Evolutionary conservation across 2,797 vertebrate species (phyloP), one percentile per base, ranked within the genome.

Genomic region (Sylvia borin): DNA sequence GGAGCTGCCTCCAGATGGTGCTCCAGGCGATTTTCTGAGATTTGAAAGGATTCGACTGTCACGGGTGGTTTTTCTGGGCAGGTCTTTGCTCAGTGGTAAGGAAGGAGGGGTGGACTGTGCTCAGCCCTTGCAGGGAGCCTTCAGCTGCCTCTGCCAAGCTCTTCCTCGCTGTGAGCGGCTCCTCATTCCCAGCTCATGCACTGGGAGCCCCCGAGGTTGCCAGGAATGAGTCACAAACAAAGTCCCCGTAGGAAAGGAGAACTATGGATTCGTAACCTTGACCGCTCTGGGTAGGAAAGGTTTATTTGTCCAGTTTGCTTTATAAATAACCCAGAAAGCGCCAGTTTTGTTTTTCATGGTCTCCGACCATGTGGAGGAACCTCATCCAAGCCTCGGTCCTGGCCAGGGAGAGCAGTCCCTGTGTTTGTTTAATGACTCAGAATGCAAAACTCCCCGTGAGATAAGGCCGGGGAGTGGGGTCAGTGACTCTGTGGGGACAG

Each of bases 1-100:
- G 53, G 36, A 64, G 1, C 80, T 26, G 86, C 95, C 93, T 96
- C 70, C n/a, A 92, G 95, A 67, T 95, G 93, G 89, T 91, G 95
- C 93, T 91, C 87, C 91, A 78, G 84, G 21, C 90, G 22, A 0
- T 78, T 76, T 27, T 15, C 34, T 58, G 79, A 5, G 12, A 4
- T 64, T 64, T 5, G 2, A 0, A 5, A 32, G 50, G 26, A 13
- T 85, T 25, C 5, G 2, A 4, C 9, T 2, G 31, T 7, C 34
- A 0, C 31, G 1, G 51, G 5, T 4, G 73, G 64, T 2, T 76
- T 64, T 66, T 40, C 75, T 8, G 45, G 54, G 76, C 57, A 65
- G 64, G 31, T 64, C 68, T 76, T n/a, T 54, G 43, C 57, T 71
- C 4, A 3, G 3, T 0, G 13, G 8, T 4, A 4, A 19, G 7